A percentile compares a stretch with the other conserved stretches of the same genome.
Evolutionary conservation across 2,888 invertebrate genomes (phyloP).

Genomic region (Tipula vernalis): DNA sequence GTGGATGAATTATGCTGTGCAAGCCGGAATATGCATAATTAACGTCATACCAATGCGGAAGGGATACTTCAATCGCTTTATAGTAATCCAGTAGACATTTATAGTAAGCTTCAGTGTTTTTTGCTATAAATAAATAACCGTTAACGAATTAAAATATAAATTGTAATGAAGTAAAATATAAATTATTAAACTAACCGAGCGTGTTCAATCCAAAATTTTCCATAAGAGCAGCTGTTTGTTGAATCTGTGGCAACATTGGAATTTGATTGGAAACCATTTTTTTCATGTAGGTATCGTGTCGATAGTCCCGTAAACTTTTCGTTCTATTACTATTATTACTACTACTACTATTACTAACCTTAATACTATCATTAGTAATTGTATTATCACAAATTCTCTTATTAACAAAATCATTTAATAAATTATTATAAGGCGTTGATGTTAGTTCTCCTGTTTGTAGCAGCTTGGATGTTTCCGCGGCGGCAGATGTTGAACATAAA

Average conservation of each 20-base stretch:
- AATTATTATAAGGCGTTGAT: conserved; percentile 5
- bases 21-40: conserved; percentile 34
- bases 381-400: conserved; percentile 12
- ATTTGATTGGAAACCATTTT: background rate
- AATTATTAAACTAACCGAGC: background rate
- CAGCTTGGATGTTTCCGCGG: background rate
- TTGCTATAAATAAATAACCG: conserved; percentile 5
- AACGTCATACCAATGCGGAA: conserved; percentile 35
- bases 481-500: background rate
- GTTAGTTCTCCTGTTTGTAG: background rate
- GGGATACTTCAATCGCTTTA: conserved; percentile 20
- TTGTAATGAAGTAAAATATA: too few species aligned
- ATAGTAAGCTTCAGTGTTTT: conserved; percentile 16
- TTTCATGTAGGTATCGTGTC: background rate
- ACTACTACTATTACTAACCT: background rate
- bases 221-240: background rate
- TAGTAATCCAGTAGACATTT: conserved; percentile 18
- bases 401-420: conserved; percentile 7
- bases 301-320: background rate
- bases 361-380: conserved; percentile 6
- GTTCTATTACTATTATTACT: background rate
- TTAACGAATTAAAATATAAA: background rate
- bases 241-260: background rate
- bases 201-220: background rate
- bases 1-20: conserved; percentile 33